Evolutionary conservation across 2,888 invertebrate genomes (phyloP), one percentile per base, ranked within the genome.

Genomic region (Tenthredo notha): DNA sequence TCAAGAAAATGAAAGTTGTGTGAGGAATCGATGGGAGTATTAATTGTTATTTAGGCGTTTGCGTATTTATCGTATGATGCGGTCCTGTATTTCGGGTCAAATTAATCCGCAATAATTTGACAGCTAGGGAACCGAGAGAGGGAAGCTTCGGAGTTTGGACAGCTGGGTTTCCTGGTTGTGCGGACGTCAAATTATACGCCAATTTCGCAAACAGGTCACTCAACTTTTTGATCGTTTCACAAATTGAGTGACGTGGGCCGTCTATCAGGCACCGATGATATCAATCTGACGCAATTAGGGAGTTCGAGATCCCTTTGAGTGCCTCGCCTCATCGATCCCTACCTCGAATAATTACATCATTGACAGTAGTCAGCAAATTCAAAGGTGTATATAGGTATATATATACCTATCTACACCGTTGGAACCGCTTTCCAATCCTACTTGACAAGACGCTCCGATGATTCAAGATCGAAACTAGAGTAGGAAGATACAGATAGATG

Each of bases 201-300:
- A 74, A 74, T 74, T 74, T 74, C 40, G 43, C 21, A 21, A 40
- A 74, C 21, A 43, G 72, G 72, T 74, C 72, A 43, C 72, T 74
- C 72, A 43, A 43, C 40, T 74, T 74, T 74, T 74, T 74, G 72
- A 74, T 37, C 72, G 72, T 74, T 74, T 74, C 40, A 43, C 43
- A 54, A 54, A 77, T 77, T 54, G 77, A 77, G 77, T 77, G 54
- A 33, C 40, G 47, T 18, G 25, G 43, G 9, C 40, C 40, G 12
- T 40, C n/a, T 74, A 43, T 21, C n/a, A 40, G 21, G 43, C 21
- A 40, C 80, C 40, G 80, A 61, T 61, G 58, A 80, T 61, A 80
- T 80, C 80, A 61, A 80, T 80, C 61, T 61, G 50, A 80, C 80
- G 80, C 80, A 80, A 80, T 80, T 61, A 80, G 80, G 61, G 80